These are phyloP conservation scores for Benthosema pterotum DNA, from an alignment of 2,797 vertebrate genomes.

Conservation along the genomic window DNA sequence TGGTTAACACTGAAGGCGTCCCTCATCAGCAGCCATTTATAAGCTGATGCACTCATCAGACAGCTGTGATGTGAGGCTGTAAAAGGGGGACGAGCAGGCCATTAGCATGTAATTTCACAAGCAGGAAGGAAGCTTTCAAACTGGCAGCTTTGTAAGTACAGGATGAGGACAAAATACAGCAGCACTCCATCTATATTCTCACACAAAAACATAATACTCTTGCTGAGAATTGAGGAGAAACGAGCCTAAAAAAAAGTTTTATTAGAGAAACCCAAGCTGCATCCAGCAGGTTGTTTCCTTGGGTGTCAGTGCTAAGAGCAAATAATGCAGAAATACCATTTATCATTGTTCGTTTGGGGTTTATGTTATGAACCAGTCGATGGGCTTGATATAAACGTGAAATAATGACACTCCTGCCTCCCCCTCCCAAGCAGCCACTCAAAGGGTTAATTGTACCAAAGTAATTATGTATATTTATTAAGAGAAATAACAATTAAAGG, in stretches of 20 bases:
- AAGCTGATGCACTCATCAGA: conserved; percentile 68
- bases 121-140: conserved; percentile 81
- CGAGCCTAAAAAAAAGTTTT: conserved; percentile 12
- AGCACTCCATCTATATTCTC: conserved; percentile 52
- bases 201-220: conserved; percentile 26
- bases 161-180: conserved; percentile 53
- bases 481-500: no score
- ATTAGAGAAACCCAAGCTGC: no score
- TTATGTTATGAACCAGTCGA: no score
- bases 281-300: no score
- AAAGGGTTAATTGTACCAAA: no score
- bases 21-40: conserved; percentile 66
- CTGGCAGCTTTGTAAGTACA: conserved; percentile 58
- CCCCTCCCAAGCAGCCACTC: no score
- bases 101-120: conserved; percentile 73
- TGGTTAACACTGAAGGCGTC: conserved; percentile 63
- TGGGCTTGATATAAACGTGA: no score
- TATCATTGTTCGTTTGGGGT: no score
- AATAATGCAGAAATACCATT: conserved; percentile 19
- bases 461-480: no score
- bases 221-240: conserved; percentile 20
- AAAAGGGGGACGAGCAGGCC: conserved; percentile 57
- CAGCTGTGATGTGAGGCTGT: conserved; percentile 71
- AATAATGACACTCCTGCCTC: no score
- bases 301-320: not conserved